Evolutionary conservation across 2,113 vertebrate genomes (phyloP).

Genomic region (Thymallus thymallus): DNA sequence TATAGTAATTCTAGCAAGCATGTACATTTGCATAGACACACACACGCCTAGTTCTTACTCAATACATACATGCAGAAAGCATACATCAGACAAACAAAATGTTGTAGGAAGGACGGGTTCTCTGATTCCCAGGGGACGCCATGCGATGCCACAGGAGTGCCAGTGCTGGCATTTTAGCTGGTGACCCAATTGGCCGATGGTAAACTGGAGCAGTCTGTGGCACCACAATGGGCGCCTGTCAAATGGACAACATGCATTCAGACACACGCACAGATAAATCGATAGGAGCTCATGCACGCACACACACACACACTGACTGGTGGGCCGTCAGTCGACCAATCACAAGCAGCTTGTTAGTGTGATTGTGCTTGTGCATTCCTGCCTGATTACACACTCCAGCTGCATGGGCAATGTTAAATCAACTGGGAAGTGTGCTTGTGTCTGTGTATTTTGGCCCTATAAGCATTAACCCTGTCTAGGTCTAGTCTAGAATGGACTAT

Average conservation of each 20-base stretch:
- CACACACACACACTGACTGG: not conserved
- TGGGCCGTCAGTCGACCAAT: not conserved
- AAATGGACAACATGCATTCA: constrained; percentile 16
- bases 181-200: constrained; percentile 61
- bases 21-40: too few species aligned
- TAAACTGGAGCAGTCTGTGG: constrained; percentile 32
- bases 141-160: constrained; percentile 60
- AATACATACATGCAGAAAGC: too few species aligned
- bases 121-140: constrained; percentile 8
- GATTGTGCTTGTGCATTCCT: constrained; percentile 2
- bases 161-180: constrained; percentile 57
- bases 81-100: constrained; percentile 11
- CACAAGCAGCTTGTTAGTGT: constrained; percentile 6
- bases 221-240: constrained; percentile 24
- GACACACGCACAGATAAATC: not conserved
- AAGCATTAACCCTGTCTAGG: not conserved
- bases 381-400: not conserved
- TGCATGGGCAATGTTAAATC: not conserved
- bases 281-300: not conserved
- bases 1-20: not conserved
- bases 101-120: constrained; percentile 7
- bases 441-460: not conserved
- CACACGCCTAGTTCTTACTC: too few species aligned
- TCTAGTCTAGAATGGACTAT: not conserved
- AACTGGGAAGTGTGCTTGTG: not conserved